Evolutionary conservation across 2,797 vertebrate genomes (phyloP).

Genomic region (Helostoma temminkii): DNA sequence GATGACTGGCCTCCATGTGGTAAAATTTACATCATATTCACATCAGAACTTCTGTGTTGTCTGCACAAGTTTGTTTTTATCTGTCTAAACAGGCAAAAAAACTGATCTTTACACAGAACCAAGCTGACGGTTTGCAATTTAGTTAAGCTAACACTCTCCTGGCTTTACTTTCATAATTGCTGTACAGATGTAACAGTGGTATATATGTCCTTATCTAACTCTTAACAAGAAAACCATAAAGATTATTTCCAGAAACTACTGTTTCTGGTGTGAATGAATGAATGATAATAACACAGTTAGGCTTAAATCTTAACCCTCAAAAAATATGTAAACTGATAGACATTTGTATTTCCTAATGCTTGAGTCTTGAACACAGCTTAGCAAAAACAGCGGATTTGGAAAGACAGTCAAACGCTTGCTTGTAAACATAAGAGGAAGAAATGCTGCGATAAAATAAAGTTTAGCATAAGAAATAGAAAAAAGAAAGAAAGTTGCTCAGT

Average conservation of each 20-base stretch:
- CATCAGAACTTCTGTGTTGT: neutral
- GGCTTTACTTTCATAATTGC: neutral
- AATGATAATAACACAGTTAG: conserved; percentile 21
- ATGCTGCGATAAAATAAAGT: conserved; percentile 24
- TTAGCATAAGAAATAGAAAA: conserved; percentile 23
- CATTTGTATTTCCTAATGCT: conserved; percentile 38
- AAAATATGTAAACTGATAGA: conserved; percentile 17
- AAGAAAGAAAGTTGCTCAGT: conserved; percentile 2
- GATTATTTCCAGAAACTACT: conserved; percentile 1
- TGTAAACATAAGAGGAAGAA: conserved; percentile 30
- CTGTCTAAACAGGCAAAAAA: neutral
- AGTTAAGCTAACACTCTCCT: neutral
- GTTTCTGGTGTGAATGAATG: conserved; percentile 26
- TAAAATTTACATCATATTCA: neutral
- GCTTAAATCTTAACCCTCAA: conserved; percentile 10
- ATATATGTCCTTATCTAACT: conserved; percentile 18
- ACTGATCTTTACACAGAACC: neutral
- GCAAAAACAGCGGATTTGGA: conserved; percentile 28
- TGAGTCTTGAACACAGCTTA: conserved; percentile 20
- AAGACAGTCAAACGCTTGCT: conserved; percentile 30
- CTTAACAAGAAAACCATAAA: conserved; percentile 10
- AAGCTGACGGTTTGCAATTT: neutral
- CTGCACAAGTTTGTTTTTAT: neutral
- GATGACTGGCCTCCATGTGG: neutral
- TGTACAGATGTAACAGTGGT: neutral